A percentile compares a stretch with the other conserved stretches of the same genome.
These are phyloP conservation scores for Trichosurus vulpecula DNA, from an alignment of 2,797 vertebrate genomes.

Conservation along the genomic window DNA sequence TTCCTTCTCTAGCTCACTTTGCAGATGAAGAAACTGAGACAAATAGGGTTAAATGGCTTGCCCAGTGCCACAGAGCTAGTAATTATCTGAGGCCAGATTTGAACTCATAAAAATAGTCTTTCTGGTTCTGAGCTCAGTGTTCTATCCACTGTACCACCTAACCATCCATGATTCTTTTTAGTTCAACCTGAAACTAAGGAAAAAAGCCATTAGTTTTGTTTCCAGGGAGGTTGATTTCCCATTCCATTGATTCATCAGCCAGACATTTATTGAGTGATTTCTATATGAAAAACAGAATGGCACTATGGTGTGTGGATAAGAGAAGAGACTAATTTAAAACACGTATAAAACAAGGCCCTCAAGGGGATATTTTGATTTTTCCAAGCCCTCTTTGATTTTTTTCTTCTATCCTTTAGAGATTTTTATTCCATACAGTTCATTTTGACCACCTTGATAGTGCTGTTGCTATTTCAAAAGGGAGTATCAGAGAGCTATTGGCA, in stretches of 20 bases:
- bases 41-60: background rate
- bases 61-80: background rate
- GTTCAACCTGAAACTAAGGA: background rate
- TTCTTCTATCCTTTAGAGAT: background rate
- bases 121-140: background rate
- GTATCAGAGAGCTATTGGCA: background rate
- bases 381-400: background rate
- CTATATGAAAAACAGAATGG: background rate
- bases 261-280: background rate
- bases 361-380: background rate
- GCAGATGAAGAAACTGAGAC: background rate
- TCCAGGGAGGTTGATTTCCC: background rate
- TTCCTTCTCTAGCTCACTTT: background rate
- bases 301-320: background rate
- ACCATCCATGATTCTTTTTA: background rate
- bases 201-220: background rate
- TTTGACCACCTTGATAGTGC: background rate
- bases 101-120: background rate
- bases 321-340: background rate
- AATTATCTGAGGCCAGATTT: background rate
- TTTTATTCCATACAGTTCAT: background rate
- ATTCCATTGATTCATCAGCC: slow-evolving; percentile 1
- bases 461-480: background rate
- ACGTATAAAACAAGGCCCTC: background rate
- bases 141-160: background rate